These are phyloP conservation scores for Nephrocerus scutellatus DNA, from an alignment of 2,888 invertebrate species.

Conservation along the genomic window DNA sequence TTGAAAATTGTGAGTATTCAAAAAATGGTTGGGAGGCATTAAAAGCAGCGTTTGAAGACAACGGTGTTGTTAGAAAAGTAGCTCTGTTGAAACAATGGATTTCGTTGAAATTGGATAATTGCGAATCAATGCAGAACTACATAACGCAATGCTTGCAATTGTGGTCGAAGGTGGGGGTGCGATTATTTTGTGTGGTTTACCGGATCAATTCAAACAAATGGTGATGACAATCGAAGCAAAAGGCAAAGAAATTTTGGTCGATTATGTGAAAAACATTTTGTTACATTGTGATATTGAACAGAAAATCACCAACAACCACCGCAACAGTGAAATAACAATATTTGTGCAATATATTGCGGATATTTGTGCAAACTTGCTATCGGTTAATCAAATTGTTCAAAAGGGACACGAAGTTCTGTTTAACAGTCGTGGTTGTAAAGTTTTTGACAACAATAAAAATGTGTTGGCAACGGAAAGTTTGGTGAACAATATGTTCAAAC, in stretches of 20 bases:
- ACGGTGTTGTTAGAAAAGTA: too few relatives aligned
- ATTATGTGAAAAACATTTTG: conserved; percentile 8
- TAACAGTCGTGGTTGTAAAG: too few relatives aligned
- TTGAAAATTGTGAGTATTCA: too few relatives aligned
- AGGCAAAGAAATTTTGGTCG: conserved; percentile 5
- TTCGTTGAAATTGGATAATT: conserved; percentile 2
- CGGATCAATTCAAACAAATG: conserved; percentile 5
- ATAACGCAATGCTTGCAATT: conserved; percentile 18
- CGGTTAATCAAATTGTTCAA: conserved; percentile 19
- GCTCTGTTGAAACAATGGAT: conserved; percentile 9
- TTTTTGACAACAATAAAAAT: too few relatives aligned
- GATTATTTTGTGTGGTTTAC: conserved; percentile 15
- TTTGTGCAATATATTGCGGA: too few relatives aligned
- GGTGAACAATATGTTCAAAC: too few relatives aligned
- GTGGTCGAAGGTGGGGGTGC: conserved; percentile 19
- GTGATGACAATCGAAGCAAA: conserved; percentile 6
- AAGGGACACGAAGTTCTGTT: conserved; percentile 21
- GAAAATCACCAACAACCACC: too few relatives aligned
- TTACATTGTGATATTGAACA: too few relatives aligned
- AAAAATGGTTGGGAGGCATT: conserved; percentile 5
- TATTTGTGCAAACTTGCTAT: too few relatives aligned
- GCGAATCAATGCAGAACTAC: too few relatives aligned
- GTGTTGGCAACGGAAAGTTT: too few relatives aligned
- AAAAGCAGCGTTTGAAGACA: conserved; percentile 2
- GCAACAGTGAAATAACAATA: too few relatives aligned